These are phyloP conservation scores for Mystacornis crossleyi DNA, from an alignment of 2,113 vertebrate genomes.

Conservation along the genomic window DNA sequence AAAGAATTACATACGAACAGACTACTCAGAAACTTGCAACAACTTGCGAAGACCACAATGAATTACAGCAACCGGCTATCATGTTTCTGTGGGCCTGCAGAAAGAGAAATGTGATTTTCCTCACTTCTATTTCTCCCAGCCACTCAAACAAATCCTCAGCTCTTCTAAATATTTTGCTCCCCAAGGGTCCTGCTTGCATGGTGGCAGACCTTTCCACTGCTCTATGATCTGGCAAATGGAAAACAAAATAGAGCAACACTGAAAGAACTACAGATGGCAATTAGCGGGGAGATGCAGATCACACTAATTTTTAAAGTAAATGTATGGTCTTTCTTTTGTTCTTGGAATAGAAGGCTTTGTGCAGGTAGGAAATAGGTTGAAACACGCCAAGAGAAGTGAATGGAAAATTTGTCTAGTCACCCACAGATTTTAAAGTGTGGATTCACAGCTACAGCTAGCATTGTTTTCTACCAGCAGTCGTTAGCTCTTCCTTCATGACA, in stretches of 20 bases:
- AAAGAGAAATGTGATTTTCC: constrained; percentile 43
- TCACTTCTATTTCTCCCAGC: not conserved
- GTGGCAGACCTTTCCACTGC: not conserved
- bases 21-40: constrained; percentile 18
- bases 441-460: not conserved
- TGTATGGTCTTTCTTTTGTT: not conserved
- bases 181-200: not conserved
- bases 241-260: not conserved
- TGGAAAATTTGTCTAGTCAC: not conserved
- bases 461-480: not conserved
- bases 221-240: not conserved
- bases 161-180: not conserved
- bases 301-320: not conserved
- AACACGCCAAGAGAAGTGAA: not conserved
- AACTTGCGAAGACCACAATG: constrained; percentile 4
- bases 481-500: constrained; percentile 19
- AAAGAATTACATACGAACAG: constrained; percentile 1
- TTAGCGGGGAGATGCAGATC: not conserved
- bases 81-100: not conserved
- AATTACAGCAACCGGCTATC: constrained; percentile 4
- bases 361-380: constrained; percentile 26
- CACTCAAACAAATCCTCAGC: not conserved
- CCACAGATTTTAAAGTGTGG: not conserved
- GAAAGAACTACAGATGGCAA: not conserved
- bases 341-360: not conserved